phyloP scores from a whole-genome alignment of 2,888 invertebrate species.

The Amiota minor region DNA sequence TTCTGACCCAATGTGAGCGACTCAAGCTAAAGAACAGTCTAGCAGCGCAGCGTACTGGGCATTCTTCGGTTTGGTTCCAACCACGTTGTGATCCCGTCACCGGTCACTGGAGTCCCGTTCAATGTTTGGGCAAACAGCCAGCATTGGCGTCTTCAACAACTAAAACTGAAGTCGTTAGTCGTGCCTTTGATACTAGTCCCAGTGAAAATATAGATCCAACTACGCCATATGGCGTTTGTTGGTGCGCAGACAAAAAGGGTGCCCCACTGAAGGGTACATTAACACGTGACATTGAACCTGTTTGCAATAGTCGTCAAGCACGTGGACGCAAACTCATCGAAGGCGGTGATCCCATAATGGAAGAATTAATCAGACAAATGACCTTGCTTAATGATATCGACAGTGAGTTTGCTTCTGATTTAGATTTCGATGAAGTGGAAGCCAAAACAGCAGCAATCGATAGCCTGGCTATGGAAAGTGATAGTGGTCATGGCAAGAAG shows the following conservation, averaged over 20 bases:
- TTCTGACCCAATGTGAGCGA: slow-evolving; percentile 86
- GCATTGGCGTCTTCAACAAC: slow-evolving; percentile 53
- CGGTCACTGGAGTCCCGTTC: slow-evolving; percentile 87
- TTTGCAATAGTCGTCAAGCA: slow-evolving; percentile 87
- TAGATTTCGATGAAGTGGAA: slow-evolving; percentile 56
- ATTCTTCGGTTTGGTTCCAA: slow-evolving; percentile 76
- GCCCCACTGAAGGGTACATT: slow-evolving; percentile 87
- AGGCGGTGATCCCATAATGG: slow-evolving; percentile 75
- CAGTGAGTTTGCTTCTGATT: slow-evolving; percentile 40
- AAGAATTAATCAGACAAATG: slow-evolving; percentile 82
- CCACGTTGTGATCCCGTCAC: slow-evolving; percentile 83
- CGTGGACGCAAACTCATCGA: slow-evolving; percentile 75
- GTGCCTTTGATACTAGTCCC: slow-evolving; percentile 49
- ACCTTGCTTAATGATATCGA: slow-evolving; percentile 76
- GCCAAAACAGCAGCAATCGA: slow-evolving; percentile 38
- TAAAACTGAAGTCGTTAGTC: slow-evolving; percentile 52
- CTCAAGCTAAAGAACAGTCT: slow-evolving; percentile 85
- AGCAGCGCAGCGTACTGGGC: slow-evolving; percentile 79
- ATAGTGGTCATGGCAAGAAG: background rate
- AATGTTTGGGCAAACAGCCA: slow-evolving; percentile 80
- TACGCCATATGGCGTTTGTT: slow-evolving; percentile 81
- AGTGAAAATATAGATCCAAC: slow-evolving; percentile 33
- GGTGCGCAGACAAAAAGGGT: slow-evolving; percentile 89
- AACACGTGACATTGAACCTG: slow-evolving; percentile 83
- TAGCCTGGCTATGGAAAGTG: slow-evolving; percentile 47